Percentiles rank a stretch among this genome's conserved stretches.
Evolutionary conservation across 2,888 invertebrate genomes (phyloP).

Genomic region (Hypomecis punctinalis): DNA sequence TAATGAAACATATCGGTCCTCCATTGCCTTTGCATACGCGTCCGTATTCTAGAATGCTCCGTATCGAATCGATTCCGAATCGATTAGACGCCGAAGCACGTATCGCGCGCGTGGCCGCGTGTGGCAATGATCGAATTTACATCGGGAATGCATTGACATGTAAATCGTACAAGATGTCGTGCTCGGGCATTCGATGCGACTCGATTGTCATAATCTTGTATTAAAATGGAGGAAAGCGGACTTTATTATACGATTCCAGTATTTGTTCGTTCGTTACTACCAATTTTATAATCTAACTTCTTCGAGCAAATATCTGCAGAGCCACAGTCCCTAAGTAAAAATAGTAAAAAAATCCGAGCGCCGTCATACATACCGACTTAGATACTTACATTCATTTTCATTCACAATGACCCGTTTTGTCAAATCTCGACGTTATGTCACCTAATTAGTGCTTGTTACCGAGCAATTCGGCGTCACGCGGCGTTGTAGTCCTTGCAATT

Average conservation of each 20-base stretch:
- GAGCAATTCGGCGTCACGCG: no score
- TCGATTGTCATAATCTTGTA: conserved; percentile 18
- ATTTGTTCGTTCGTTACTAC: background rate
- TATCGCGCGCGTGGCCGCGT: conserved; percentile 48
- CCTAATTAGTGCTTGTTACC: no score
- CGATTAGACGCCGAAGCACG: conserved; percentile 58
- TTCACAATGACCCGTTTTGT: no score
- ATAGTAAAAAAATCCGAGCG: no score
- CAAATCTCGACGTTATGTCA: no score
- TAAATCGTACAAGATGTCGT: conserved; percentile 55
- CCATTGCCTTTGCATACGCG: conserved; percentile 27
- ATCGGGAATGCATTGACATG: conserved; percentile 60
- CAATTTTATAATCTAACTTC: no score
- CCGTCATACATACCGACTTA: no score
- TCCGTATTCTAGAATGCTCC: conserved; percentile 46
- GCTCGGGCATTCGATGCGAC: conserved; percentile 33
- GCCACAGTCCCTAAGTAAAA: no score
- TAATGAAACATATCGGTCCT: conserved; percentile 23
- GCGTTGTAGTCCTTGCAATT: no score
- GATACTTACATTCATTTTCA: no score
- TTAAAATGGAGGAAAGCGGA: background rate
- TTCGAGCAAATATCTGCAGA: no score
- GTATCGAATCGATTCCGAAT: conserved; percentile 42
- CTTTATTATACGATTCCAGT: background rate
- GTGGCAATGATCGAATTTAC: conserved; percentile 58